Evolutionary conservation across 1,140 invertebrate genomes (phyloP), one percentile per base, ranked within the genome.

Genomic region (Bombus terrestris): DNA sequence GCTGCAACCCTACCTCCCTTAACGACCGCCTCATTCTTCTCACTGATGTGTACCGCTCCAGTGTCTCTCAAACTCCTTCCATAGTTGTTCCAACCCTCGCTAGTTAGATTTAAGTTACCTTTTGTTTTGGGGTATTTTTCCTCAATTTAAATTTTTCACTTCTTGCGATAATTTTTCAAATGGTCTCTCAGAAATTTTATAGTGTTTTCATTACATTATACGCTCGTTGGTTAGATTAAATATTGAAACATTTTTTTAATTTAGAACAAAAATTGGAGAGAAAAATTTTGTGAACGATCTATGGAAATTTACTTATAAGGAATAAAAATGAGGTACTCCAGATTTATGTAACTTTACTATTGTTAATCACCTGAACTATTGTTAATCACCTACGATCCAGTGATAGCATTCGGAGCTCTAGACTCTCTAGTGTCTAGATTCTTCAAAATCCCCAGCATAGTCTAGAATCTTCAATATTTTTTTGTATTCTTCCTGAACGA

Each of bases 11-110:
- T 53, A 32, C 68, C 22, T 81, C 69, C 83, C 77, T 81, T 22
- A 43, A n/a, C 47, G 41, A 41, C 59, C 13, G 41, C 10, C 78
- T 68, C 62, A 69, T 82, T 43, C 66, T 81, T 81, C 53, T 35
- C 43, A 47, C 35, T 37, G 59, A 32, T 59, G 47, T n/a, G n/a
- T 22, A 22, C 32, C 25, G 71, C 41, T 41, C 18, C 71, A 75
- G 80, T n/a, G 59, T 81, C n/a, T 74, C 80, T 74, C 72, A 72
- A 53, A 57, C 47, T 35, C 22, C 39, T n/a, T 25, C 18, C 2
- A 0, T 15, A 35, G 35, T 59, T 73, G 0, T 32, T 47, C n/a
- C 28, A 15, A 28, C 0, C 6, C 13, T 8, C n/a, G 4, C 15
- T 6, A 13, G n/a, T 64, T 32, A 8, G 0, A 22, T 18, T 18